Base-by-base conservation (phyloP, 2,888 invertebrate species). In the Diarsia mendica region DNA sequence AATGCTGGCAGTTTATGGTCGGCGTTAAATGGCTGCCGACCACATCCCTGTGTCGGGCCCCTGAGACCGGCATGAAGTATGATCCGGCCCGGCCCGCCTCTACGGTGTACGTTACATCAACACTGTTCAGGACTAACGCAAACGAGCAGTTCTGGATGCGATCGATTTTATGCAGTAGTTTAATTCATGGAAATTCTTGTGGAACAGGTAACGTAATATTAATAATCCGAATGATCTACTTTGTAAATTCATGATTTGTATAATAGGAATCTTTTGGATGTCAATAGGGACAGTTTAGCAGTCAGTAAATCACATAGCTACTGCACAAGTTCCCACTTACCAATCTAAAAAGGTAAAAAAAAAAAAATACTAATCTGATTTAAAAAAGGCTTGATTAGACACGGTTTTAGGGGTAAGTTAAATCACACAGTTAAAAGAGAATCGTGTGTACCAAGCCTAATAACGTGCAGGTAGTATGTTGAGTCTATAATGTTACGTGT, bases 31-130 rank as follows among this genome's bases (percentile, higher is more conserved):
- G 66, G 72, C 63, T 49, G 46, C 48, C 65, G 63, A 80, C 77
- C 74, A 64, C 71, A 80, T 71, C 64, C 15, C 46, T 23, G 49
- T 55, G 75, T 74, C 49, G 60, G 18, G 46, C 67, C 60, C 64
- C 60, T 18, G 84, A 64, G 72, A 68, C 72, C 67, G 60, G 60
- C n/a, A 53, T 75, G 64, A 79, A 69, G 75, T 72, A 75, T 48
- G 64, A 74, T 49, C 58, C 33, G 60, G 51, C 18, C 53, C 48
- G 53, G 23, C n/a, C 67, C 69, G 70, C 72, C 79, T 67, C 76
- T 79, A 61, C 69, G 51, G 71, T 79, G 83, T 87, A 64, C 58
- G 74, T 75, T 72, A 70, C 46, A 67, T 72, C 61, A 64, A 68
- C 72, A 72, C 33, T 65, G 28, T 55, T 74, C 60, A 73, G 64